Conservation (phyloP, 2,797 vertebrate species). For the Coregonus suidteri region DNA sequence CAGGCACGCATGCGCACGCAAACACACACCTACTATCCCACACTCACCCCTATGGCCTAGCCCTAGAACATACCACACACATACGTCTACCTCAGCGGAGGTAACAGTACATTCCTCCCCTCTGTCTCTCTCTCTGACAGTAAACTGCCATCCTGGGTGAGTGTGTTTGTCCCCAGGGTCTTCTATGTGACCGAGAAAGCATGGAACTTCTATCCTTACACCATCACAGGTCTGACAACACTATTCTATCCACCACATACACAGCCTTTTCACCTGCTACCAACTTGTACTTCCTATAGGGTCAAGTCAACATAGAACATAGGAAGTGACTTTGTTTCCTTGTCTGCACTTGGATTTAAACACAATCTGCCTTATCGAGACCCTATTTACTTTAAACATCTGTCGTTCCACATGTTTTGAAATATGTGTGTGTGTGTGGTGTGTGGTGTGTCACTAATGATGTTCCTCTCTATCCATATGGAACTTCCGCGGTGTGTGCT, state of each 20-base stretch:
- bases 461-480: slow-evolving; percentile 49
- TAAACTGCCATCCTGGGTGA: slow-evolving; percentile 80
- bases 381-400: slow-evolving; percentile 1
- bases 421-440: slow-evolving; percentile 5
- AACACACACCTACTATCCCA: slow-evolving; percentile 16
- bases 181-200: slow-evolving; percentile 85
- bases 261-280: background rate
- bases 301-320: slow-evolving; percentile 13
- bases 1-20: background rate
- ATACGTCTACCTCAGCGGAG: background rate
- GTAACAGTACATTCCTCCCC: background rate
- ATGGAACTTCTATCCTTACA: slow-evolving; percentile 86
- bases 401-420: background rate
- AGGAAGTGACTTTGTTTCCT: slow-evolving; percentile 13
- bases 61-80: background rate
- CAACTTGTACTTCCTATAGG: background rate
- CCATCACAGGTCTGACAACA: slow-evolving; percentile 74
- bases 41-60: background rate
- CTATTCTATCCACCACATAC: too few species aligned
- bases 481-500: slow-evolving; percentile 56
- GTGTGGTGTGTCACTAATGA: slow-evolving; percentile 36
- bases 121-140: slow-evolving; percentile 56
- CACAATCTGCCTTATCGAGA: background rate
- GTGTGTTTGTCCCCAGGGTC: slow-evolving; percentile 75
- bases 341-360: background rate